These are phyloP conservation scores for Drosophila rhopaloa DNA, from an alignment of 1,140 invertebrate genomes.

Conservation along the genomic window DNA sequence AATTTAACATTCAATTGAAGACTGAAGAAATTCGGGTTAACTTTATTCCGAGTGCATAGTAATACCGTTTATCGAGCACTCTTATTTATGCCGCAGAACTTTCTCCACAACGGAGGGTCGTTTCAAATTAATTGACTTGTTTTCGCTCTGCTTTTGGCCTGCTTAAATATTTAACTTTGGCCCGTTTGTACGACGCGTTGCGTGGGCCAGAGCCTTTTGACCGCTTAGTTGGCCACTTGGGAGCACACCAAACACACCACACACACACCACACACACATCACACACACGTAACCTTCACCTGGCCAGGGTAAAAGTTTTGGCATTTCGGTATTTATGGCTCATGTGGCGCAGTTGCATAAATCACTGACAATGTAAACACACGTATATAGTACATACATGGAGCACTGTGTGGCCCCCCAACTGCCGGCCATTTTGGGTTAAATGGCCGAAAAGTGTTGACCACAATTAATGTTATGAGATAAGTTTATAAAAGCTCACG, in stretches of 20 bases:
- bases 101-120: conserved; percentile 9
- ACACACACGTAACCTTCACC: conserved; percentile 35
- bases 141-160: conserved; percentile 53
- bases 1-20: no score
- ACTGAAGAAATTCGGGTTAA: not conserved
- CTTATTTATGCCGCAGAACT: conserved; percentile 40
- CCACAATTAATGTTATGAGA: conserved; percentile 84
- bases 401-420: not conserved
- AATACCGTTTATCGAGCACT: conserved; percentile 29
- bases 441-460: conserved; percentile 82
- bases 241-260: conserved; percentile 28
- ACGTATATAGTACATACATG: conserved; percentile 15
- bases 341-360: conserved; percentile 82
- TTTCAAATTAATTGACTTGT: conserved; percentile 84
- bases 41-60: conserved; percentile 9
- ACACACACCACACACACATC: not conserved
- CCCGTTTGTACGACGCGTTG: conserved; percentile 56
- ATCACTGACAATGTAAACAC: conserved; percentile 82
- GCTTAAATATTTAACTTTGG: conserved; percentile 82
- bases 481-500: conserved; percentile 78
- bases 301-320: conserved; percentile 69
- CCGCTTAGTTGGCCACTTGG: conserved; percentile 81
- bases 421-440: conserved; percentile 27
- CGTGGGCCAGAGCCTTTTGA: conserved; percentile 60
- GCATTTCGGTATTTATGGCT: conserved; percentile 83